phyloP scores from a whole-genome alignment of 2,113 vertebrate genomes.

The Melanocharis versteri region DNA sequence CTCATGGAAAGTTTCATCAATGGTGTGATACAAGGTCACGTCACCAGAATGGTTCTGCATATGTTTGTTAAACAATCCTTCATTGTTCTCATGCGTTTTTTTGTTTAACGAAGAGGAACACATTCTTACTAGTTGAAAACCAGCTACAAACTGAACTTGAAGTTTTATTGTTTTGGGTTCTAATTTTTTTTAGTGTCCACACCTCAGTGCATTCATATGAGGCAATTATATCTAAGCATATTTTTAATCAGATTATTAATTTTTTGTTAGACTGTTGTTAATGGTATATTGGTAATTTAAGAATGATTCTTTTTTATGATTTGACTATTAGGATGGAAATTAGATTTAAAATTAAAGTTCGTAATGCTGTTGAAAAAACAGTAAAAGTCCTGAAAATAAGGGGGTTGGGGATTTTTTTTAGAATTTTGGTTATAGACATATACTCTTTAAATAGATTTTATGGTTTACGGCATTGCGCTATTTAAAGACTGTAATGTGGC shows the following conservation, averaged over 20 bases:
- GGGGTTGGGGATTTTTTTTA: neutral
- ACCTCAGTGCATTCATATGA: neutral
- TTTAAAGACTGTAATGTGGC: neutral
- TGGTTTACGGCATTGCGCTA: neutral
- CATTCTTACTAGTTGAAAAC: neutral
- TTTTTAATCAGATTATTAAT: neutral
- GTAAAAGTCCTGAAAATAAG: neutral
- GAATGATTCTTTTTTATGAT: neutral
- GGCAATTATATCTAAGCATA: neutral
- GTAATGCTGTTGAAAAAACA: neutral
- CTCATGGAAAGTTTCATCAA: neutral
- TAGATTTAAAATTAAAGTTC: neutral
- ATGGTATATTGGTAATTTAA: neutral
- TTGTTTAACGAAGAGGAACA: neutral
- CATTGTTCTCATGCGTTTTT: neutral
- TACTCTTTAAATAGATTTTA: neutral
- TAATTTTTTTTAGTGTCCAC: neutral
- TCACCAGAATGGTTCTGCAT: neutral
- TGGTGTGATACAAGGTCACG: neutral
- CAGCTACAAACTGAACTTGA: neutral
- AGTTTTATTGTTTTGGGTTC: neutral
- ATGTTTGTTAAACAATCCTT: neutral
- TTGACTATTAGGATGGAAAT: neutral
- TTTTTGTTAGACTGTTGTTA: neutral
- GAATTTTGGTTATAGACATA: neutral